phyloP scores from a whole-genome alignment of 2,113 vertebrate species.

The Tragelaphus strepsiceros region DNA sequence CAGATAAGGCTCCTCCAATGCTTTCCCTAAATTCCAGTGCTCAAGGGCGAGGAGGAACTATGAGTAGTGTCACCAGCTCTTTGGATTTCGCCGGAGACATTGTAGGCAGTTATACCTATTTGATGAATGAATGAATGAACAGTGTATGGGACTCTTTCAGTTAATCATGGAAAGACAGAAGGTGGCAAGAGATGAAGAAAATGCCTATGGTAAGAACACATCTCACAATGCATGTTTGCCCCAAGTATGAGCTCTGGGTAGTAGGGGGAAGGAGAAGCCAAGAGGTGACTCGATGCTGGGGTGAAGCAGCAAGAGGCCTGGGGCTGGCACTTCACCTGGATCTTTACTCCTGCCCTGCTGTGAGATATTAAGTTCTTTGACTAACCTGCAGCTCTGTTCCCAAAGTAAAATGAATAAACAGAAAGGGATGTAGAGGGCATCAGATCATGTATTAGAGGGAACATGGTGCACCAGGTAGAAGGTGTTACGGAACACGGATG shows the following conservation, averaged over 20 bases:
- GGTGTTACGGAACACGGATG: neutral
- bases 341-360: neutral
- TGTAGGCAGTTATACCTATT: too few species aligned
- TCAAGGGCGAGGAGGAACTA: neutral
- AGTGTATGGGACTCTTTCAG: neutral
- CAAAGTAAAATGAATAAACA: neutral
- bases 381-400: rapidly evolving
- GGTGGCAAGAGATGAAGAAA: neutral
- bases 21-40: neutral
- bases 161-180: neutral
- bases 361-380: neutral
- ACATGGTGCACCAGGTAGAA: neutral
- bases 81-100: neutral
- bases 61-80: neutral
- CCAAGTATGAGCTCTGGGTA: neutral
- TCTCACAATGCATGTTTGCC: rapidly evolving
- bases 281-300: neutral
- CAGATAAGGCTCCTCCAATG: neutral
- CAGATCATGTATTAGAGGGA: too few species aligned
- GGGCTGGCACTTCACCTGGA: neutral
- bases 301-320: neutral
- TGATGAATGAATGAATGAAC: neutral
- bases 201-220: neutral
- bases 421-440: neutral
- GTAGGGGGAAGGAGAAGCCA: neutral